These are phyloP conservation scores for Drosophila mauritiana DNA, from an alignment of 1,140 invertebrate genomes.

Conservation along the genomic window DNA sequence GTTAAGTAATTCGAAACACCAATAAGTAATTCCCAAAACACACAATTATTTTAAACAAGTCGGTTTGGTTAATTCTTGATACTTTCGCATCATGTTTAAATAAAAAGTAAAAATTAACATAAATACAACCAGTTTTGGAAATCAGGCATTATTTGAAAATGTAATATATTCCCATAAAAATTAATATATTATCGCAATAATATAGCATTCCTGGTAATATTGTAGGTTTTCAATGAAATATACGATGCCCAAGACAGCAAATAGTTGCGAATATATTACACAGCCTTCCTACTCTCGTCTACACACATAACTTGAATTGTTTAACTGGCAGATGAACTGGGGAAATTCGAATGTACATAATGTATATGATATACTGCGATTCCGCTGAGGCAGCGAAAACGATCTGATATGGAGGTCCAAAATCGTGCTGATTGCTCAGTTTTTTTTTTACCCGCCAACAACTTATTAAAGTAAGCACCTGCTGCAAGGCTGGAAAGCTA, in stretches of 20 bases:
- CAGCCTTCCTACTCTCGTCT: not conserved
- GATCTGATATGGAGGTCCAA: slow-evolving; percentile 24
- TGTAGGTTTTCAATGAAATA: not conserved
- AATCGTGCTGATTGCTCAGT: slow-evolving; percentile 58
- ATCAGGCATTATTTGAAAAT: too few relatives aligned
- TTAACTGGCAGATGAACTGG: slow-evolving; percentile 6
- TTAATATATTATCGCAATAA: too few relatives aligned
- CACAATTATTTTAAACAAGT: too few relatives aligned
- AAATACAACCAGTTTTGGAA: too few relatives aligned
- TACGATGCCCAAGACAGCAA: not conserved
- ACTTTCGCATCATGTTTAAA: too few relatives aligned
- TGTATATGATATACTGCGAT: not conserved
- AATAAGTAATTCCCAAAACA: not conserved
- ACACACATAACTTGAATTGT: not conserved
- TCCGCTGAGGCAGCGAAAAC: slow-evolving; percentile 25
- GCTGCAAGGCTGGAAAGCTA: slow-evolving; percentile 5
- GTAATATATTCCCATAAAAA: too few relatives aligned
- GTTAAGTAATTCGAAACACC: too few relatives aligned
- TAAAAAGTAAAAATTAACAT: too few relatives aligned
- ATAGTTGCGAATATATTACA: slow-evolving; percentile 1
- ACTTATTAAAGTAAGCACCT: slow-evolving; percentile 43
- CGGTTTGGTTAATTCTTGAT: too few relatives aligned
- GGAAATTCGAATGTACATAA: not conserved
- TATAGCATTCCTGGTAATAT: not conserved
- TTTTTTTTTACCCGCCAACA: slow-evolving; percentile 38